A percentile compares a stretch with the other conserved stretches of the same genome.
These are phyloP conservation scores for Microcebus griseorufus DNA, from an alignment of 2,113 vertebrate species.

Conservation along the genomic window DNA sequence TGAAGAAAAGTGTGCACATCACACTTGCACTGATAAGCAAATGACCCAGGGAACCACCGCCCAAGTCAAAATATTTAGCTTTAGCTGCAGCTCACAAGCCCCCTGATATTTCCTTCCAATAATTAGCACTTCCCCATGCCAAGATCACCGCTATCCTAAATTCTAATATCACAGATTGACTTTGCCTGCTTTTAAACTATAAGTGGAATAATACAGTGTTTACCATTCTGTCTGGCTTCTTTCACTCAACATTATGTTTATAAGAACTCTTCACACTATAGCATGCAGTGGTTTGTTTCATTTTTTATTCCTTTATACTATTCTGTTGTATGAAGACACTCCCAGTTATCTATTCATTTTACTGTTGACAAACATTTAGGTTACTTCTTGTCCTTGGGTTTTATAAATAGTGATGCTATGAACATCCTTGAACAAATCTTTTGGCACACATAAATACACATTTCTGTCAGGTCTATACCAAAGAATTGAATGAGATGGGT, in stretches of 20 bases:
- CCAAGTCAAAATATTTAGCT: background rate
- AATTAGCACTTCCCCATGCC: background rate
- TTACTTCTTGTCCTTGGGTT: background rate
- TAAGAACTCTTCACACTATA: background rate
- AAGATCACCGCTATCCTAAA: background rate
- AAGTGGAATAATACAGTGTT: background rate
- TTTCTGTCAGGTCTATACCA: no score
- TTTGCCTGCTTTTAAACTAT: background rate
- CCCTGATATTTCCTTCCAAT: no score
- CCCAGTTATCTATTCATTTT: background rate
- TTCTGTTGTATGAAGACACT: accelerated
- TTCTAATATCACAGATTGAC: background rate
- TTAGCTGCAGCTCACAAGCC: background rate
- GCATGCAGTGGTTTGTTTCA: background rate
- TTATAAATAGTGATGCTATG: accelerated
- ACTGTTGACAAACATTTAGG: background rate
- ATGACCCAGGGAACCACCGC: accelerated
- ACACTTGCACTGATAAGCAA: accelerated
- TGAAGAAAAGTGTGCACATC: background rate
- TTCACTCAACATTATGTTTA: no score
- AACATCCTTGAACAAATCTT: background rate
- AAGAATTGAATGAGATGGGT: background rate
- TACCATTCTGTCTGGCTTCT: background rate
- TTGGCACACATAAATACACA: accelerated
- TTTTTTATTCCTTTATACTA: background rate